Conservation (phyloP, 2,888 invertebrate species). For the Candidula unifasciata region DNA sequence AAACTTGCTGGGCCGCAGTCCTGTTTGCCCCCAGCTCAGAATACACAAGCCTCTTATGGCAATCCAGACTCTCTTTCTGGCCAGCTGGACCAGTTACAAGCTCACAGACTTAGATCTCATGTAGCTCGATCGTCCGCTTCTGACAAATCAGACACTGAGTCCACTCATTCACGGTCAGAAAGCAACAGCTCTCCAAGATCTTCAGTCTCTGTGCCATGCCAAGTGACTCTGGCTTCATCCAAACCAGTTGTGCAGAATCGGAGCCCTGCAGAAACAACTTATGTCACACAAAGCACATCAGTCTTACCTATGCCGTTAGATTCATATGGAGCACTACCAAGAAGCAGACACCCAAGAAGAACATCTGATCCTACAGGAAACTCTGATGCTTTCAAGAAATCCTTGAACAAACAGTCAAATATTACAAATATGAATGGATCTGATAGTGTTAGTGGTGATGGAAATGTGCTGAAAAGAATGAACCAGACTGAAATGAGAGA, state of each 20-base stretch:
- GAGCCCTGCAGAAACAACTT: conserved; percentile 15
- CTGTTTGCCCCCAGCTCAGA: neutral
- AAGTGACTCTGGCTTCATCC: conserved; percentile 32
- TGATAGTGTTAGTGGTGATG: conserved; percentile 49
- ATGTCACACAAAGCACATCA: neutral
- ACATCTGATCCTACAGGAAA: conserved; percentile 60
- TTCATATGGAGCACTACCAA: conserved; percentile 67
- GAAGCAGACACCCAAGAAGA: conserved; percentile 61
- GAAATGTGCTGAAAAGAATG: conserved; percentile 50
- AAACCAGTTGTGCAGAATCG: conserved; percentile 46
- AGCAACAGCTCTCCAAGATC: conserved; percentile 47
- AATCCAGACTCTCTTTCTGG: neutral
- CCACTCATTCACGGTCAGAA: conserved; percentile 45
- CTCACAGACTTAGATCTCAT: conserved; percentile 27
- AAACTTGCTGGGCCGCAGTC: neutral
- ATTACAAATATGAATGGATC: conserved; percentile 50
- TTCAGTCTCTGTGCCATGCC: conserved; percentile 34
- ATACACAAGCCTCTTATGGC: neutral
- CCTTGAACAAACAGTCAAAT: conserved; percentile 64
- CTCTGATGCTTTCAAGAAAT: conserved; percentile 66
- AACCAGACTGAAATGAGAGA: conserved; percentile 62
- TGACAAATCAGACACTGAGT: conserved; percentile 38
- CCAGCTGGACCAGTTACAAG: neutral
- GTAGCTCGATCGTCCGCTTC: conserved; percentile 34
- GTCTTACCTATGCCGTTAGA: conserved; percentile 57